Percentiles rank a stretch among this genome's conserved stretches.
Conservation (phyloP, 2,113 vertebrate genomes). For the Canis aureus region DNA sequence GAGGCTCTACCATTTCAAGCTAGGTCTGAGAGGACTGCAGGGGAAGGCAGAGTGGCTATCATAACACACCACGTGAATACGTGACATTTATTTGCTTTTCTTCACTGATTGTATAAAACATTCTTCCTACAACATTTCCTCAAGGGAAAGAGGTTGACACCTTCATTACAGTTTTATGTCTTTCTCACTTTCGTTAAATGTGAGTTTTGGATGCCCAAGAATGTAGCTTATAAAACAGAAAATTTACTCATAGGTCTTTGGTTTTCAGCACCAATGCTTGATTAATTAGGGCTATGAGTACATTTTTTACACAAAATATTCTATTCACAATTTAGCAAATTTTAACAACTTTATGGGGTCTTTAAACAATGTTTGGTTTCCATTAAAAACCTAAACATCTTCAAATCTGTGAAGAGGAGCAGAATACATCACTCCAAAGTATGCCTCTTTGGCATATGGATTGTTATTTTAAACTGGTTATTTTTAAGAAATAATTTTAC, state of each 20-base stretch:
- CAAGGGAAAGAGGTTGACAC: neutral
- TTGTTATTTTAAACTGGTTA: neutral
- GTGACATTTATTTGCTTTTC: neutral
- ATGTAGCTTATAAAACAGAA: neutral
- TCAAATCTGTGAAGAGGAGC: neutral
- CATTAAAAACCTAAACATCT: neutral
- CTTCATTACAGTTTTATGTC: neutral
- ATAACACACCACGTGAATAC: neutral
- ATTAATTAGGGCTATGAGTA: neutral
- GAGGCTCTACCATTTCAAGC: neutral
- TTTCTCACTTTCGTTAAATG: neutral
- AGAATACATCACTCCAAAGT: neutral
- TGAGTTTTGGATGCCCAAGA: neutral
- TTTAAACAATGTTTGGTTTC: neutral
- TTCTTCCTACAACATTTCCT: neutral
- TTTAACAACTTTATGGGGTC: neutral
- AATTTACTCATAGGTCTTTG: neutral
- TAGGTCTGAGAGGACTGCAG: neutral
- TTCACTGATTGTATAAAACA: neutral
- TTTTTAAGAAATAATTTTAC: neutral
- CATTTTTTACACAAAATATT: neutral
- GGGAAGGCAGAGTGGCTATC: rapidly evolving
- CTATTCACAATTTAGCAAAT: neutral
- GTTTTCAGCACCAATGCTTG: neutral
- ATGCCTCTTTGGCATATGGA: neutral